A percentile compares a stretch with the other conserved stretches of the same genome.
Evolutionary conservation across 2,888 invertebrate species (phyloP).

Genomic region (Homarus gammarus): DNA sequence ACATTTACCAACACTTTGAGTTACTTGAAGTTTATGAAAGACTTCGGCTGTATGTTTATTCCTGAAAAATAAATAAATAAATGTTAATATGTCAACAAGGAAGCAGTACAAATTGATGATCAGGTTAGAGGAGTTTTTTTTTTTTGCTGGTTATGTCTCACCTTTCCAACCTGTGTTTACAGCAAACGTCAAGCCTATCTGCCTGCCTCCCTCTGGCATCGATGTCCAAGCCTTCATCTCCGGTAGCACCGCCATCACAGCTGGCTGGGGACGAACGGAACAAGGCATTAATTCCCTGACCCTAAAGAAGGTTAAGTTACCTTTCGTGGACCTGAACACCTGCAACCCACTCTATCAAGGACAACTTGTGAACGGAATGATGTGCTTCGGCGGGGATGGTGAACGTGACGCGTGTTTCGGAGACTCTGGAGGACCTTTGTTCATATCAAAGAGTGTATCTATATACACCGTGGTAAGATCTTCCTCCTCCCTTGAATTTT

Average conservation of each 20-base stretch:
- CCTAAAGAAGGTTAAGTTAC: slow-evolving; percentile 38
- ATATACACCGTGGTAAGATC: slow-evolving; percentile 23
- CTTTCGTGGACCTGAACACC: slow-evolving; percentile 25
- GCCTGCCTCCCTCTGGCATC: slow-evolving; percentile 48
- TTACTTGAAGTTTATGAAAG: no score
- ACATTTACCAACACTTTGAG: no score
- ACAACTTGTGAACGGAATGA: slow-evolving; percentile 16
- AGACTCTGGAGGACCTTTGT: slow-evolving; percentile 58
- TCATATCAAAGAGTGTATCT: neutral
- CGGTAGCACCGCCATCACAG: slow-evolving; percentile 20
- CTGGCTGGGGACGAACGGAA: slow-evolving; percentile 68
- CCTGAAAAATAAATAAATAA: no score
- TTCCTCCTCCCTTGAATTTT: neutral
- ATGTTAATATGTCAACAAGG: no score
- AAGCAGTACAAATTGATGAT: no score
- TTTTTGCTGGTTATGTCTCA: neutral
- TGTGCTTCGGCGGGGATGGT: slow-evolving; percentile 52
- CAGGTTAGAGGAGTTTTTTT: no score
- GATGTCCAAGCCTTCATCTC: slow-evolving; percentile 2
- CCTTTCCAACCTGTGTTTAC: neutral
- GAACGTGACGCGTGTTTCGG: slow-evolving; percentile 48
- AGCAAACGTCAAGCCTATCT: slow-evolving; percentile 47
- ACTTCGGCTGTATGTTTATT: no score
- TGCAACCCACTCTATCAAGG: slow-evolving; percentile 37
- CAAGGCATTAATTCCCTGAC: neutral